Evolutionary conservation across 2,888 invertebrate genomes (phyloP).

Genomic region (Pandemis cinnamomeana): DNA sequence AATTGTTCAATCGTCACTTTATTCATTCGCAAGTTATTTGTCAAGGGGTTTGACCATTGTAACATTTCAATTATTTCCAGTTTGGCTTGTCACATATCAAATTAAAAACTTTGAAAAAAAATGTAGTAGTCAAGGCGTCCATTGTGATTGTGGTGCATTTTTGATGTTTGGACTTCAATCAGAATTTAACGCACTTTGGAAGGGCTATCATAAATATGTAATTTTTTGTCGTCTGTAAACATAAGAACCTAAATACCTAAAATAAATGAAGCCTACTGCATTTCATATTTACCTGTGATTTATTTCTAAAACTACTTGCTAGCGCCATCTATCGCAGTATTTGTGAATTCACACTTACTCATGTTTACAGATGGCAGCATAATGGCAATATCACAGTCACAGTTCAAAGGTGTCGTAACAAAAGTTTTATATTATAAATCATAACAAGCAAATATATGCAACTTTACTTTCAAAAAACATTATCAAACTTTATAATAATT

Average conservation of each 20-base stretch:
- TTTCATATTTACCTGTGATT: neutral
- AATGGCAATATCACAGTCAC: neutral
- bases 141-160: too few species aligned
- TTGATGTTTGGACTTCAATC: too few species aligned
- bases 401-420: neutral
- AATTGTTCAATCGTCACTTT: constrained; percentile 11
- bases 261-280: neutral
- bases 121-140: neutral
- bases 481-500: too few species aligned
- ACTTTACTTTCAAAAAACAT: too few species aligned
- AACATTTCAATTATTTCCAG: neutral
- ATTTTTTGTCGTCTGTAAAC: too few species aligned
- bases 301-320: neutral
- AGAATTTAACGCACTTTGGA: too few species aligned
- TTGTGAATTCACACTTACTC: neutral
- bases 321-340: neutral
- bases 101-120: neutral
- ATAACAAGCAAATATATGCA: neutral
- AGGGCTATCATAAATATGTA: too few species aligned
- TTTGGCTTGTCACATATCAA: neutral
- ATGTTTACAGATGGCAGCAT: too few species aligned
- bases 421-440: neutral
- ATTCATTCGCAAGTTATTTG: constrained; percentile 9
- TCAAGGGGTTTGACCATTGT: neutral
- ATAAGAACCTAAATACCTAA: too few species aligned